Base-by-base conservation (phyloP, 1,140 invertebrate species). In the Apocrypta bakeri region DNA sequence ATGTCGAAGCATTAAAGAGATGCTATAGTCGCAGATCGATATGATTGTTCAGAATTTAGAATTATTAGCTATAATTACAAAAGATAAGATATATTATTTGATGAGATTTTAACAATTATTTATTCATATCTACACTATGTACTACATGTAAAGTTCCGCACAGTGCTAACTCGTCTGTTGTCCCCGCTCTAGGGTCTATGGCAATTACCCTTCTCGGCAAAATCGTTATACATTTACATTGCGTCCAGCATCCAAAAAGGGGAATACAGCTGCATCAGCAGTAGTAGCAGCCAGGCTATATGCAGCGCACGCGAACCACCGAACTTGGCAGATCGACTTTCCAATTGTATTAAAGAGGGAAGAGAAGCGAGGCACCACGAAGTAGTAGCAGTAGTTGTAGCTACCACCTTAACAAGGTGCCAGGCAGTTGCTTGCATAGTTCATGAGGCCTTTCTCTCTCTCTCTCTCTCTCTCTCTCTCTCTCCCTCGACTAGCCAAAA, bases 321-420 rank as follows among this genome's bases (percentile, higher is more conserved):
- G 56, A 81, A 71, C 74, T 72, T 37, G 66, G 2, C 21, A 61
- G 82, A 84, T 83, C 82, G 79, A 82, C 81, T 84, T 83, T 85
- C 81, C 85, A 84, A 87, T 86, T 85, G 81, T 64, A 84, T 84
- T 83, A 86, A 72, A 83, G 75, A 84, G 73, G 68, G 64, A 21
- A 33, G 72, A 74, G 72, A 64, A 37, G 21, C 7, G 25, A 29
- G 66, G 73, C 40, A 69, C 78, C 73, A 29, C 37, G 14, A 75
- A 78, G 77, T 81, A 64, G 7, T 56, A 69, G 40, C 7, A 63
- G 56, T 24, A 12, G 56, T 83, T 75, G 33, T 9, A n/a, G n/a
- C 61, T 17, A 72, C 56, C 12, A 31, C 72, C 63, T 63, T 76
- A 77, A 82, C 80, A 77, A 82, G 68, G 27, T 4, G 63, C 21